Base-by-base conservation (phyloP, 2,113 vertebrate genomes). In the Tauraco erythrolophus region DNA sequence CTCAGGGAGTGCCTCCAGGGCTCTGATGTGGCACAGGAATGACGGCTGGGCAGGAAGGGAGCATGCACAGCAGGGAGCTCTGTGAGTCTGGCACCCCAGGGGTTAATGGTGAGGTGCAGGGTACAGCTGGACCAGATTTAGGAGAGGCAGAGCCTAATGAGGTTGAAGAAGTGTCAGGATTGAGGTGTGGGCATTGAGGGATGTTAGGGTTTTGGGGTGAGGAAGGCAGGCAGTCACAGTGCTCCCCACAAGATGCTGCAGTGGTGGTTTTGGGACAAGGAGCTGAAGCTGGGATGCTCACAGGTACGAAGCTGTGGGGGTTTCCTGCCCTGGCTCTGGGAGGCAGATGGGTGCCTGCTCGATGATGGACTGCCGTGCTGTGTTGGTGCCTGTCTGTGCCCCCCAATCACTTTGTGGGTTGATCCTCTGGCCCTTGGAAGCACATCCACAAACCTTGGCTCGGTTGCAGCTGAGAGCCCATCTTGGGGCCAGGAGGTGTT, bases 1-100 rank as follows among this genome's bases (percentile, higher is more conserved):
- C 57, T 65, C 0, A 0, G 17, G 78, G 45, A 79, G 7, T 1
- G 9, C 0, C 0, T 11, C 19, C 15, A 30, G 27, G 19, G 41
- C 19, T 7, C 10, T 1, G 0, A 1, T 16, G 5, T 1, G 1
- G 19, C 2, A 3, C 65, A 24, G 35, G 43, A 21, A 14, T 58
- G n/a, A 4, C 43, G 57, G 11, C 15, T 48, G 56, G 46, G 41
- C 24, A 66, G 48, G 21, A 62, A 88, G 39, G 16, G 28, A 51
- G 11, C 19, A 54, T 70, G 27, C 25, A 17, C 8, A 39, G 6
- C 4, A 30, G 9, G 37, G 37, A 91, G 25, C 50, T 90, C 53
- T 18, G 45, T 19, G 74, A 24, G 19, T 56, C 39, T 64, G 85
- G 84, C 79, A 74, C 54, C 6, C 2, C 0, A 11, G 7, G 76